Percentiles rank a stretch among this genome's conserved stretches.
Conservation (phyloP, 2,888 invertebrate genomes). For the Ectropis crepuscularia region DNA sequence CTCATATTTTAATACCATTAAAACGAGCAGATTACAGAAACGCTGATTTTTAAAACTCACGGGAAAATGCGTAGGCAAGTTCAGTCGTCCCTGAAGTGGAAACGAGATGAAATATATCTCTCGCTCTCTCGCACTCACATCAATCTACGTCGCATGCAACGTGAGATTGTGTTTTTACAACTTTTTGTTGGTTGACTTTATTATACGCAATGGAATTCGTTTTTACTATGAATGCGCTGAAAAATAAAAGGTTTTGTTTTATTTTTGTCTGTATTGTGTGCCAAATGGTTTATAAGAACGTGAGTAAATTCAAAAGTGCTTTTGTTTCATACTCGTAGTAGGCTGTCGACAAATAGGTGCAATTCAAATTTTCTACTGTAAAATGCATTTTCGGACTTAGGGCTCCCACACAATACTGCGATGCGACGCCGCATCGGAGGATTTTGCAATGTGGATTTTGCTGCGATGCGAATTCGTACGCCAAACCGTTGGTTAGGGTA, state of each 20-base stretch:
- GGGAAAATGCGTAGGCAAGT: conserved; percentile 37
- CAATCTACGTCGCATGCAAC: conserved; percentile 60
- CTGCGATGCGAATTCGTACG: no score
- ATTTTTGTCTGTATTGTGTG: conserved; percentile 23
- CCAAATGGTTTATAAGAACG: conserved; percentile 23
- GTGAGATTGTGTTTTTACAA: conserved; percentile 43
- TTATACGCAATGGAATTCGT: conserved; percentile 44
- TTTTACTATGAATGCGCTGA: conserved; percentile 35
- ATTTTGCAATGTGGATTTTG: no score
- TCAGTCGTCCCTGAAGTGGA: conserved; percentile 29
- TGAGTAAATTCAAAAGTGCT: conserved; percentile 5
- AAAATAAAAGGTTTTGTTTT: conserved; percentile 18
- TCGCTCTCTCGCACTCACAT: conserved; percentile 48
- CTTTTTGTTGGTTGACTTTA: conserved; percentile 43
- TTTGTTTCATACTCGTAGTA: background rate
- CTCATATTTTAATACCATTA: conserved; percentile 49
- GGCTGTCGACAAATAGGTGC: background rate
- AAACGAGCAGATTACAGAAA: conserved; percentile 40
- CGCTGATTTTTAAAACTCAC: conserved; percentile 43
- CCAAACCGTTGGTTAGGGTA: no score
- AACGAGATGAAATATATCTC: conserved; percentile 30
- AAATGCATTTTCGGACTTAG: no score
- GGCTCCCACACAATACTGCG: no score
- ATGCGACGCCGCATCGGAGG: no score
- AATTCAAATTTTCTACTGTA: no score